These are phyloP conservation scores for Diorhabda sublineata DNA, from an alignment of 1,140 invertebrate species.

Conservation along the genomic window DNA sequence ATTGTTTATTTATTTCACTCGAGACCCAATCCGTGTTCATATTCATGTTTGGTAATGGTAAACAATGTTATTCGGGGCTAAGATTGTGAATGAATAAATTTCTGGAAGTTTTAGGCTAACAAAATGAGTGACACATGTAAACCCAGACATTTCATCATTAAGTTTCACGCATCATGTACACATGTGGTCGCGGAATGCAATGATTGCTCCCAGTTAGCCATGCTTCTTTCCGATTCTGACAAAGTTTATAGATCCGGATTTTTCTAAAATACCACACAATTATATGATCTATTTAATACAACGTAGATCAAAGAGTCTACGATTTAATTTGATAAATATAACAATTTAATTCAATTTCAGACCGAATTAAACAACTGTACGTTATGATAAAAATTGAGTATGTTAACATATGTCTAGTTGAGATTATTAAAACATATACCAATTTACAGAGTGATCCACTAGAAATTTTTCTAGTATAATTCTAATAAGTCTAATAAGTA, in stretches of 20 bases:
- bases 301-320: no score
- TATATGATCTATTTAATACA: no score
- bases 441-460: no score
- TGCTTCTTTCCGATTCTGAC: constrained; percentile 30
- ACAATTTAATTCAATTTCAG: no score
- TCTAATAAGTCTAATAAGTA: no score
- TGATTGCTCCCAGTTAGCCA: constrained; percentile 43
- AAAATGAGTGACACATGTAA: constrained; percentile 46
- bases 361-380: no score
- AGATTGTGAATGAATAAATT: constrained; percentile 33
- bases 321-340: no score
- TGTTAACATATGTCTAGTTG: no score
- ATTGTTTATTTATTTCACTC: not conserved
- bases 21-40: constrained; percentile 8
- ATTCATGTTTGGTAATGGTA: constrained; percentile 7
- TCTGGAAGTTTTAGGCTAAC: constrained; percentile 25
- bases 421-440: no score
- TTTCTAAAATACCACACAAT: not conserved
- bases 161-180: constrained; percentile 44
- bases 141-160: constrained; percentile 41
- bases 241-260: constrained; percentile 6
- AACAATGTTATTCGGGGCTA: constrained; percentile 20
- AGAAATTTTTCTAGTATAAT: no score
- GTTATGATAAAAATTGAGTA: no score
- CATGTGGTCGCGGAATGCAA: constrained; percentile 42